phyloP scores from a whole-genome alignment of 1,140 invertebrate genomes.

The Drosophila nebulosa region DNA sequence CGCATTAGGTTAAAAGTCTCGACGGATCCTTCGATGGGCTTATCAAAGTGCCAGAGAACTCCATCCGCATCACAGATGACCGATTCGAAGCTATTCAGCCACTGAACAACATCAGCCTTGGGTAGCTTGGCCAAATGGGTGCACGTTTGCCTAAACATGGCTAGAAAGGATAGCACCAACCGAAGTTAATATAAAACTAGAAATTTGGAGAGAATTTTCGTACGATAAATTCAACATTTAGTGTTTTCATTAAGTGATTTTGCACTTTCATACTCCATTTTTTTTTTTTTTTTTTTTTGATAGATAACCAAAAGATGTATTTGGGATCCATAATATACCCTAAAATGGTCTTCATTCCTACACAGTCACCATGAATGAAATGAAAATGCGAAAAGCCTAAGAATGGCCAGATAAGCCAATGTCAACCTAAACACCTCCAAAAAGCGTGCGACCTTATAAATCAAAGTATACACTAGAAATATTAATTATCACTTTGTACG shows the following conservation, averaged over 20 bases:
- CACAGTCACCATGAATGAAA: not conserved
- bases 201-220: not conserved
- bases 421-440: not conserved
- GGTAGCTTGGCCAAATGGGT: slow-evolving; percentile 30
- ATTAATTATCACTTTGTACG: not conserved
- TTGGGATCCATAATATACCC: too few species aligned
- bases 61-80: slow-evolving; percentile 52
- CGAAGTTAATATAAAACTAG: not conserved
- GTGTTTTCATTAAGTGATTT: not conserved
- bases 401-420: not conserved
- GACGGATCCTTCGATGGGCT: slow-evolving; percentile 25
- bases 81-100: slow-evolving; percentile 43
- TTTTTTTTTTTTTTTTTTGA: not conserved
- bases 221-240: not conserved
- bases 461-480: not conserved
- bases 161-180: too few species aligned
- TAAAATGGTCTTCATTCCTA: not conserved
- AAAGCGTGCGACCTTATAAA: not conserved
- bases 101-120: slow-evolving; percentile 33
- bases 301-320: not conserved
- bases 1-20: slow-evolving; percentile 38
- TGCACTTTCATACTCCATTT: not conserved
- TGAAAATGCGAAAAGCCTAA: not conserved
- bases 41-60: slow-evolving; percentile 45
- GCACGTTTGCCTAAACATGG: slow-evolving; percentile 45